Percentiles rank a stretch among this genome's conserved stretches.
Conservation (phyloP, 2,113 vertebrate species). For the Gymnobelideus leadbeateri region DNA sequence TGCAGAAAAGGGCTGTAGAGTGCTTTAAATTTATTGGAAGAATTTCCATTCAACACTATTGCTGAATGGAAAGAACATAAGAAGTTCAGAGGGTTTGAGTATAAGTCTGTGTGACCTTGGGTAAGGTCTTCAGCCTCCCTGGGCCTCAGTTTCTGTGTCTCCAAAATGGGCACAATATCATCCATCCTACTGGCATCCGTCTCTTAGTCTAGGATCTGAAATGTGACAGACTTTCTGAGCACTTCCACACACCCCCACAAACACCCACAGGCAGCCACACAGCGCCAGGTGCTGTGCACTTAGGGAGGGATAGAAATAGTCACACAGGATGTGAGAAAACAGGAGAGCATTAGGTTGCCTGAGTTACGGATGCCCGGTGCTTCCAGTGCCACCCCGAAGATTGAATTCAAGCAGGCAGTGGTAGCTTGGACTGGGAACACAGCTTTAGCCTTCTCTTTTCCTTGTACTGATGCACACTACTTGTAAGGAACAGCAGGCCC, state of each 20-base stretch:
- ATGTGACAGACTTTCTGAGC: neutral
- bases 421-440: neutral
- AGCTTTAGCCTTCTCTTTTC: neutral
- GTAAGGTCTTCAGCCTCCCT: neutral
- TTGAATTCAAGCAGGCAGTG: neutral
- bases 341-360: neutral
- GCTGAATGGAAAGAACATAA: neutral
- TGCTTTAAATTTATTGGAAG: neutral
- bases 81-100: neutral
- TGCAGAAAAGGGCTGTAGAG: neutral
- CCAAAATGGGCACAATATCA: neutral
- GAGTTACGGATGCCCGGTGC: neutral
- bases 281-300: neutral
- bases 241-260: neutral
- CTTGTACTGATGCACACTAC: neutral
- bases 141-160: conserved; percentile 50
- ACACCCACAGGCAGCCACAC: neutral
- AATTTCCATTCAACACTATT: neutral
- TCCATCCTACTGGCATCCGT: conserved; percentile 21
- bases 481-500: neutral
- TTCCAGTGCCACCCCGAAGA: neutral
- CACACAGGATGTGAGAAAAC: neutral
- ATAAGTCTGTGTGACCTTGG: neutral
- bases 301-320: neutral
- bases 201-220: neutral